phyloP scores from a whole-genome alignment of 2,888 invertebrate species.

The Nebria salina region DNA sequence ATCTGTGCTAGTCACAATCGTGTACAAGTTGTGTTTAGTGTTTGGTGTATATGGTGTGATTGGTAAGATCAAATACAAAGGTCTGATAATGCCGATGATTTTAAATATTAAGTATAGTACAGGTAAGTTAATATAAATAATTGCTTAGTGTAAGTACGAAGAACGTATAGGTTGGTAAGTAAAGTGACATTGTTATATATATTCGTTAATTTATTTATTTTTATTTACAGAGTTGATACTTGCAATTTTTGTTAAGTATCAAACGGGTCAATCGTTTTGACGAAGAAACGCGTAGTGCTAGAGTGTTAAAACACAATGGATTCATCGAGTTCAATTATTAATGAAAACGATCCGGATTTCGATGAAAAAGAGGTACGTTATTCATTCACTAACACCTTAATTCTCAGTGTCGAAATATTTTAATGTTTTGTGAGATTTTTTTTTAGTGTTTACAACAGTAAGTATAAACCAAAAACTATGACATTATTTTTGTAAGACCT shows the following conservation, averaged over 20 bases:
- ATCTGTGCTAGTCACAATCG: not conserved
- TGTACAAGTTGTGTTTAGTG: conserved; percentile 35
- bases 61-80: conserved; percentile 30
- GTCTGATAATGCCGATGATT: not conserved
- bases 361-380: conserved; percentile 40
- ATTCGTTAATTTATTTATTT: conserved; percentile 28
- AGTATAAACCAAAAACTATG: conserved; percentile 3
- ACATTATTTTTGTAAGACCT: not conserved
- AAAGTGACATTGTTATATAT: not conserved
- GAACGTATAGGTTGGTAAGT: conserved; percentile 35
- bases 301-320: conserved; percentile 33
- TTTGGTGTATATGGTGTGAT: conserved; percentile 28
- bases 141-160: conserved; percentile 24
- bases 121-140: conserved; percentile 34
- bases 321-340: conserved; percentile 21
- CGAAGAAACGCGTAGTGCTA: conserved; percentile 40
- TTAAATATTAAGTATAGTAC: not conserved
- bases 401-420: conserved; percentile 14
- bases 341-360: conserved; percentile 34
- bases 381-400: not conserved
- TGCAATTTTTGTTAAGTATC: conserved; percentile 21
- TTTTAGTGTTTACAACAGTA: conserved; percentile 7
- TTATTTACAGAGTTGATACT: conserved; percentile 40
- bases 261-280: conserved; percentile 25
- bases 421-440: conserved; percentile 5